These are phyloP conservation scores for Acrossocheilus fasciatus DNA, from an alignment of 2,797 vertebrate species.

Conservation along the genomic window DNA sequence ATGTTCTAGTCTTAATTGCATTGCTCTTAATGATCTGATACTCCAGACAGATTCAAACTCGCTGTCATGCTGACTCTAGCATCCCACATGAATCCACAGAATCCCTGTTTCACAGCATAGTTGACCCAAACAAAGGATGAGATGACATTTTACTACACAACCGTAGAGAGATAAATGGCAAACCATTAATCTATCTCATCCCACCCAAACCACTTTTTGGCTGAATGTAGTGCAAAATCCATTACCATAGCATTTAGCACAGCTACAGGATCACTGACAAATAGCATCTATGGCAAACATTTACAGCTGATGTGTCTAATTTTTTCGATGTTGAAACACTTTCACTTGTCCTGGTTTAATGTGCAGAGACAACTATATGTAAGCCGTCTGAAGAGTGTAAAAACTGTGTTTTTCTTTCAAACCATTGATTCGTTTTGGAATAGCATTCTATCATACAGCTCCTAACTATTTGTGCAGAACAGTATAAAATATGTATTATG, in stretches of 20 bases:
- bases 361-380: background rate
- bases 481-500: background rate
- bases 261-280: slow-evolving; percentile 1
- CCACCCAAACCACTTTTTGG: slow-evolving; percentile 24
- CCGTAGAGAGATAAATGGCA: slow-evolving; percentile 22
- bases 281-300: background rate
- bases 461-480: background rate
- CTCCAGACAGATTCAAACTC: slow-evolving; percentile 4
- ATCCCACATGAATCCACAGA: slow-evolving; percentile 10
- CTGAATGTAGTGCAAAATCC: slow-evolving; percentile 1
- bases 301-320: background rate
- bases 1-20: slow-evolving; percentile 24
- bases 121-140: slow-evolving; percentile 30
- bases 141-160: slow-evolving; percentile 18
- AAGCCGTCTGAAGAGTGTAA: background rate
- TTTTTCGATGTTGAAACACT: background rate
- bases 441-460: background rate
- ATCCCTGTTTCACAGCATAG: slow-evolving; percentile 15
- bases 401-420: background rate
- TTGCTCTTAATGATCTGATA: slow-evolving; percentile 21
- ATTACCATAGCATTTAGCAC: slow-evolving; percentile 14
- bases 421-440: background rate
- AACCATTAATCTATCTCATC: slow-evolving; percentile 30
- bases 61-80: background rate
- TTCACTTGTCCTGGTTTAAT: background rate